Evolutionary conservation across 1,140 invertebrate species (phyloP), one percentile per base, ranked within the genome.

Genomic region (Lordiphosa clarofinis): DNA sequence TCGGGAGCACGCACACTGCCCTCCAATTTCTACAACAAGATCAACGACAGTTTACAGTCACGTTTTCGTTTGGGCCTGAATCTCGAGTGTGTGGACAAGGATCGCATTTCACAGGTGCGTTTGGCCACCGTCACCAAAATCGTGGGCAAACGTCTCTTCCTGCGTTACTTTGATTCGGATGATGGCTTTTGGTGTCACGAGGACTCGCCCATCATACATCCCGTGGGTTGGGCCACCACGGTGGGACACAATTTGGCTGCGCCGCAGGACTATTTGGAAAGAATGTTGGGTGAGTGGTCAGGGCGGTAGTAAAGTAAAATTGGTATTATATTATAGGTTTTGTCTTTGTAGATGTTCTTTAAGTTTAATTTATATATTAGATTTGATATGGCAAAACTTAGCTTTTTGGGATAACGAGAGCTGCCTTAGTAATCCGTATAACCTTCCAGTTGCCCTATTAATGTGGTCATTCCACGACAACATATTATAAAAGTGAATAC

Each of bases 111-210:
- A 6, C 96, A 97, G 90, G 96, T 97, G 62, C 95, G 97, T 89
- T 96, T 92, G 24, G 97, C 97, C 1, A 94, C 93, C 10, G 94
- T 99, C 42, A 92, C 94, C 46, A 95, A 96, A 88, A 95, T 98
- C 60, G 93, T 98, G 13, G 97, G 97, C 0, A 97, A 98, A 86
- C 91, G 97, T 38, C 91, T 99, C 15, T 95, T 97, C 72, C 92
- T 99, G 0, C 94, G 94, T 70, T 99, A 99, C 90, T 96, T 95
- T 72, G 95, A 97, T 71, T 94, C 94, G 46, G 94, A 95, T 75
- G 92, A 93, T 79, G 96, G 94, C 5, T 99, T 99, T 89, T 99
- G 97, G 97, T 98, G 96, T 82, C 97, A 99, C 72, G 96, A 98
- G 89, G 95, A 97, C 86, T 98, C 97, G 0, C 95, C 96, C 0